Base-by-base conservation (phyloP, 1,140 invertebrate species). In the Nasonia longicornis region DNA sequence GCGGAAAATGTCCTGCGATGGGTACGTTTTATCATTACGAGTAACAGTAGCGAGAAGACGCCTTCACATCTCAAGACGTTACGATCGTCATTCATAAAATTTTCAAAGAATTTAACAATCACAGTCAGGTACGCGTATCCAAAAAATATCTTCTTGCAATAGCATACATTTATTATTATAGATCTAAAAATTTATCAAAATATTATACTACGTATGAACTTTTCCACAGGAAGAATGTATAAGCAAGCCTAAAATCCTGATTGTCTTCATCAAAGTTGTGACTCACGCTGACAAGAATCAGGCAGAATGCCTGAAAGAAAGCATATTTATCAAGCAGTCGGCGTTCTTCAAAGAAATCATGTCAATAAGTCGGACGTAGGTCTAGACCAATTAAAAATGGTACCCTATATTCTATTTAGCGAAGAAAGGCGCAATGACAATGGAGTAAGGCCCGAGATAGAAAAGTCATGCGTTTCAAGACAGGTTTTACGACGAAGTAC, bases 311-410 rank as follows among this genome's bases (percentile, higher is more conserved):
- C 77, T 93, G 7, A 87, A 90, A 10, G 89, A 89, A 67, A 89
- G 91, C 0, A 90, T 91, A 0, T 93, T 93, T 81, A 75, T 90
- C 38, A 89, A 92, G 73, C 92, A 93, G 84, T 87, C 86, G 10
- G 82, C 80, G 1, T 89, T 92, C 22, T 93, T 91, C 72, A 81
- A 84, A 38, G 83, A 88, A 67, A 85, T 93, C 22, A 73, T 92
- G 6, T 90, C 91, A 8, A 35, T 35, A 35, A 67, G 87, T 42
- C 77, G 92, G 1, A 77, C 85, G 0, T 67, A 88, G n/a, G 82
- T 76, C 22, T 80, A 74, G 22, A 29, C 38, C 2, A 26, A 20
- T 20, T 45, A 48, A 67, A 74, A 73, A 48, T 80, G 70, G 58
- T 64, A 71, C 6, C 71, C 71, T n/a, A 69, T 4, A 0, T 75